Percentiles rank a stretch among this genome's conserved stretches.
Evolutionary conservation across 2,888 invertebrate genomes (phyloP).

Genomic region (Drosophila pseudotalamancana): DNA sequence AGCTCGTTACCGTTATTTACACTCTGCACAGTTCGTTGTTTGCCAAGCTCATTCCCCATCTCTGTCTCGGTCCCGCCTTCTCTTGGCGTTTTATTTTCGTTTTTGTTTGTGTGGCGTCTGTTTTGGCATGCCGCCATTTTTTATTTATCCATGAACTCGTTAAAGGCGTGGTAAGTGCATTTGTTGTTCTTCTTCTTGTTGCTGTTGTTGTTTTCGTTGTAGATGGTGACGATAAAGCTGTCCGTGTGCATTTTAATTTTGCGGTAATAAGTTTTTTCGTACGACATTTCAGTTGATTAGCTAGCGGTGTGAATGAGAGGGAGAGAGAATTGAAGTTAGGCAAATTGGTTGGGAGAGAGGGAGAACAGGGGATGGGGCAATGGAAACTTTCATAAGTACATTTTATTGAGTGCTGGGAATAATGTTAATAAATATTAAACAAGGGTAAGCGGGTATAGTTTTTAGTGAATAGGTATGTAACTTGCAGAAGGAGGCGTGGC

Average conservation of each 20-base stretch:
- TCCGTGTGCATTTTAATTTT: conserved; percentile 52
- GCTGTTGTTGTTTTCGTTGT: conserved; percentile 15
- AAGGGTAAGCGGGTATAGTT: no score
- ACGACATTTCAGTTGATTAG: conserved; percentile 27
- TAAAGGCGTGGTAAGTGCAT: conserved; percentile 63
- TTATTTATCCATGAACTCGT: conserved; percentile 69
- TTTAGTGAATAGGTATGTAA: no score
- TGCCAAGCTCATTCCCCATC: background rate
- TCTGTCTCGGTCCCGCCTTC: background rate
- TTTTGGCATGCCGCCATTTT: conserved; percentile 80
- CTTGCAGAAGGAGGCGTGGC: no score
- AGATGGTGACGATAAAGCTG: conserved; percentile 41
- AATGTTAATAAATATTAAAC: no score
- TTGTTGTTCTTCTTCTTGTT: conserved; percentile 18
- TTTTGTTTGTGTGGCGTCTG: conserved; percentile 39
- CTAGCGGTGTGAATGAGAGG: background rate
- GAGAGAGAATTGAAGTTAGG: background rate
- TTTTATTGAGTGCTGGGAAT: no score
- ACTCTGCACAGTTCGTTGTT: conserved; percentile 23
- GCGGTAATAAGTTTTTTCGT: conserved; percentile 19
- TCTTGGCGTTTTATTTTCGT: conserved; percentile 8
- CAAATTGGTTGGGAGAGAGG: background rate
- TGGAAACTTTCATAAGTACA: no score
- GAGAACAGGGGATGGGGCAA: background rate
- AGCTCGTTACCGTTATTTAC: conserved; percentile 37